Evolutionary conservation across 2,113 vertebrate genomes (phyloP), one percentile per base, ranked within the genome.

Genomic region (Ciconia maguari): DNA sequence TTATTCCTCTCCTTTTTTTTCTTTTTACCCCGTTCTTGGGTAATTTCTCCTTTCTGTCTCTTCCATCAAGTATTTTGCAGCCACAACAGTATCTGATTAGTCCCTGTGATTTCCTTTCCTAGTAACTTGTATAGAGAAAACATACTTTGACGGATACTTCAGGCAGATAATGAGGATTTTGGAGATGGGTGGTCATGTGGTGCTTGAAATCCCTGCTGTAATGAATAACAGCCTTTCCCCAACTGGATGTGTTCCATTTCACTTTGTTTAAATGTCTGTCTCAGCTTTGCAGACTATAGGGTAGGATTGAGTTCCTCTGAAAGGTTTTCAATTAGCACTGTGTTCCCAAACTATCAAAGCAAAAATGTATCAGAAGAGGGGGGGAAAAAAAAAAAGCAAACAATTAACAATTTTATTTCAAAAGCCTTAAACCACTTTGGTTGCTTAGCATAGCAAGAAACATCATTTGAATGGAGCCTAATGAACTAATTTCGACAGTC

Each of bases 121-220:
- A 65, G 72, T 93, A 86, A 93, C 87, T 90, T 96, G 88, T 82
- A 96, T 82, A 93, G 81, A 94, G 94, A 97, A 97, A 97, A 97
- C 84, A 93, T 93, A 97, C 96, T 97, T 97, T 98, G 96, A 97
- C 93, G 96, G 96, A 97, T 96, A 96, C 72, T 93, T 97, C 64
- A 17, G 92, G 93, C 95, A 97, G 95, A 96, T 97, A 98, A 97
- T 97, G 96, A 97, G 89, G 93, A 96, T 97, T 98, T 97, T 84
- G 92, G 94, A 97, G 92, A 90, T 94, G 93, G 75, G 77, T 94
- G 87, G 91, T 97, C 94, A 96, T 96, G 95, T 94, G 94, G 69
- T 97, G 78, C 95, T 96, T 83, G 87, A 98, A 98, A 96, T 98
- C 95, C 83, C 94, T 91, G 54, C 90, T 97, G 90, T 91, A 96